phyloP scores from a whole-genome alignment of 2,888 invertebrate species.

The Dasypolia templi region DNA sequence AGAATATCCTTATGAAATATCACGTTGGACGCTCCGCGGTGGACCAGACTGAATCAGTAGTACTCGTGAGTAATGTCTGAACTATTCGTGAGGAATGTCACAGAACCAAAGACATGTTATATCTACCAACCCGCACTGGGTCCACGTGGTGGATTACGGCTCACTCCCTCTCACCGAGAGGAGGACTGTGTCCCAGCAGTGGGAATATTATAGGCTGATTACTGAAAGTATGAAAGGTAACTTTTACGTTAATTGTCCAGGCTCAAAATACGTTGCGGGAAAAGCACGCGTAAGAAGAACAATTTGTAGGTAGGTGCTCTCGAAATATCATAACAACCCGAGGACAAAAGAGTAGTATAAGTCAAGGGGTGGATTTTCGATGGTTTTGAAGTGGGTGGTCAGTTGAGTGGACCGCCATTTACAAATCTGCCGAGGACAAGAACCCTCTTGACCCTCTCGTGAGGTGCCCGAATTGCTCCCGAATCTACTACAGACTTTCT shows the following conservation, averaged over 20 bases:
- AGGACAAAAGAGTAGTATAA: slow-evolving; percentile 75
- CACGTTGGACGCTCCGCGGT: too few species aligned
- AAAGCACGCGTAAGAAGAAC: slow-evolving; percentile 51
- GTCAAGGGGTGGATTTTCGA: slow-evolving; percentile 68
- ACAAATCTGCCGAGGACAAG: slow-evolving; percentile 83
- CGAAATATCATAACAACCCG: slow-evolving; percentile 62
- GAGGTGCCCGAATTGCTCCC: slow-evolving; percentile 68
- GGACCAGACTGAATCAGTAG: too few species aligned
- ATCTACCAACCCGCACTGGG: too few species aligned
- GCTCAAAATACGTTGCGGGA: neutral
- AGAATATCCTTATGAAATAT: too few species aligned
- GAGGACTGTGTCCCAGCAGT: too few species aligned
- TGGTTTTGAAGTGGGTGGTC: slow-evolving; percentile 76
- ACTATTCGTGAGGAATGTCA: too few species aligned
- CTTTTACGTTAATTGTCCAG: slow-evolving; percentile 7
- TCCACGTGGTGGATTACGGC: too few species aligned
- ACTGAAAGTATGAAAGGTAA: neutral
- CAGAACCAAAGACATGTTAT: too few species aligned
- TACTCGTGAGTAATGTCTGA: too few species aligned
- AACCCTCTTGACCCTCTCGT: slow-evolving; percentile 75
- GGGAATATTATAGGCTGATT: too few species aligned
- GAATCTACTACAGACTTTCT: slow-evolving; percentile 63
- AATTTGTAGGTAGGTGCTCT: slow-evolving; percentile 32
- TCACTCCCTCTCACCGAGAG: too few species aligned
- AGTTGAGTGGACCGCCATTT: slow-evolving; percentile 81